Conservation (phyloP, 2,113 vertebrate genomes). For the Picathartes gymnocephalus region DNA sequence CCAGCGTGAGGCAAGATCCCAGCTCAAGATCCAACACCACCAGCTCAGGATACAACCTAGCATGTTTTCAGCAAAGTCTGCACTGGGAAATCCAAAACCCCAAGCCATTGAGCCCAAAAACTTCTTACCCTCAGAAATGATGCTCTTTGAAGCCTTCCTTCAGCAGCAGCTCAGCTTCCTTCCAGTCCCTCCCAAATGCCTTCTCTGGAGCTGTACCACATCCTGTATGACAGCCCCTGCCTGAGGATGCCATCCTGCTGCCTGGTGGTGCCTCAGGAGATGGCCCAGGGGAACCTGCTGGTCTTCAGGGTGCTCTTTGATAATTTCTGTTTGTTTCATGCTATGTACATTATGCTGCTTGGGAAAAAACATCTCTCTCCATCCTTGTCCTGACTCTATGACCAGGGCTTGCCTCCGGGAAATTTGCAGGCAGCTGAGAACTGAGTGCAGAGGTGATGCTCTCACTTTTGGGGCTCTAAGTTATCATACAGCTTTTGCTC, state of each 20-base stretch:
- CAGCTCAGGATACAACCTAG: neutral
- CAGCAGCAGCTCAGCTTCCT: neutral
- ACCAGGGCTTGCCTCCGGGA: neutral
- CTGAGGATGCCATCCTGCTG: neutral
- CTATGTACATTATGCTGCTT: neutral
- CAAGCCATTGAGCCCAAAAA: rapidly evolving
- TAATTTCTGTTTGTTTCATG: neutral
- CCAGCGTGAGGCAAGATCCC: neutral
- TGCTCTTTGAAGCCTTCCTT: neutral
- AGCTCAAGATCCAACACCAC: neutral
- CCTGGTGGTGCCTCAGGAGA: neutral
- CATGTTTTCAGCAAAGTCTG: neutral
- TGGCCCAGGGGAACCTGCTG: rapidly evolving
- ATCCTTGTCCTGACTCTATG: neutral
- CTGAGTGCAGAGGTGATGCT: neutral
- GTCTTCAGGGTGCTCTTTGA: neutral
- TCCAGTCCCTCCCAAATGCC: neutral
- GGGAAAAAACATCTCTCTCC: neutral
- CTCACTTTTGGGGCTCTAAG: neutral
- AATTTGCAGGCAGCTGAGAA: neutral
- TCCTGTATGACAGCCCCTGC: neutral
- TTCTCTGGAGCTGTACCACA: neutral
- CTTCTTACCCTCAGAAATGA: rapidly evolving
- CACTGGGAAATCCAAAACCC: neutral
- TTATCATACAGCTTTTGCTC: neutral